Evolutionary conservation across 92 coral and sea anemone species (phyloP).

Genomic region (Paragorgia papillata): DNA sequence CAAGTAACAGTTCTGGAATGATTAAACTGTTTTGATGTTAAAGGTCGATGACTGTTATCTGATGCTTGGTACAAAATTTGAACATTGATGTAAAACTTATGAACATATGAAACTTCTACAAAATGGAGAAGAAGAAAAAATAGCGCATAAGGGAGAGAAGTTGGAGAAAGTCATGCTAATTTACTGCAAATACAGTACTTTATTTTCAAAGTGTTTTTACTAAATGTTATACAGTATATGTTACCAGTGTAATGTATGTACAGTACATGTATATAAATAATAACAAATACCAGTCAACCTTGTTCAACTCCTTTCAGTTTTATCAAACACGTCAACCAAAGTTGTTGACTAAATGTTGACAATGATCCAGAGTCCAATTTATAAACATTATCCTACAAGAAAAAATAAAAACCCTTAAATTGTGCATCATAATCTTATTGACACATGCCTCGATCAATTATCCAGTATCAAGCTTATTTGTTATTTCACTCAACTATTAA

Average conservation of each 20-base stretch:
- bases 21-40: conserved; percentile 68
- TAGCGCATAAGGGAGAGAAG: too few relatives aligned
- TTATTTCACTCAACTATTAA: too few relatives aligned
- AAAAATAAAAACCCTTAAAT: neutral
- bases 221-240: too few relatives aligned
- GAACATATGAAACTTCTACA: conserved; percentile 72
- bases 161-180: too few relatives aligned
- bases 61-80: conserved; percentile 74
- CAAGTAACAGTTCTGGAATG: conserved; percentile 76
- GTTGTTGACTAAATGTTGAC: conserved; percentile 93
- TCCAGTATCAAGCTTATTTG: too few relatives aligned
- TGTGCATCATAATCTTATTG: neutral
- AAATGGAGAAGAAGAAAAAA: neutral
- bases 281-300: neutral
- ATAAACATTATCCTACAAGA: conserved; percentile 84
- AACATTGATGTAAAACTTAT: conserved; percentile 75
- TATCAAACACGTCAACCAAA: conserved; percentile 84
- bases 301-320: conserved; percentile 72
- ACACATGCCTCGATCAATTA: too few relatives aligned
- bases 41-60: conserved; percentile 79
- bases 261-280: neutral
- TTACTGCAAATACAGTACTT: too few relatives aligned
- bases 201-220: too few relatives aligned
- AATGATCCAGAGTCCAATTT: conserved; percentile 82
- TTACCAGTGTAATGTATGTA: too few relatives aligned